Evolutionary conservation across 2,888 invertebrate species (phyloP).

Genomic region (Leptinotarsa juncta): DNA sequence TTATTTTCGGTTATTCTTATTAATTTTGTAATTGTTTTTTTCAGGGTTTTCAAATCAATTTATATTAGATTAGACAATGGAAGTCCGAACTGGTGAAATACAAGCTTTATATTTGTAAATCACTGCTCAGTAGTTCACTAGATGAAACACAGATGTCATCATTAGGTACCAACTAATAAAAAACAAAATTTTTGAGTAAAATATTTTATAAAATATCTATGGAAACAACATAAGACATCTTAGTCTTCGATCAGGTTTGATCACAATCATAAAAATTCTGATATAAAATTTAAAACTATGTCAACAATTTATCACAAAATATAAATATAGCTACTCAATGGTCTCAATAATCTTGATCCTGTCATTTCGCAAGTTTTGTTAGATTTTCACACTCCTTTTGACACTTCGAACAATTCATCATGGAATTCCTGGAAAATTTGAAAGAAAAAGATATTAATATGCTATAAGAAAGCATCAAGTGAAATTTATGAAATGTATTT

Average conservation of each 20-base stretch:
- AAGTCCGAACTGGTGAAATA: too few species aligned
- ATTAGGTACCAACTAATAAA: too few species aligned
- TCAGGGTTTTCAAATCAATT: too few species aligned
- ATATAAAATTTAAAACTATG: conserved; percentile 18
- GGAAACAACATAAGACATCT: background rate
- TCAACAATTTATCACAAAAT: conserved; percentile 34
- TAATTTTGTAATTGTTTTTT: too few species aligned
- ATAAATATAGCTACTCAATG: conserved; percentile 5
- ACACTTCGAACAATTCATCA: conserved; percentile 55
- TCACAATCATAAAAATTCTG: conserved; percentile 1
- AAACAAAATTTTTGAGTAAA: background rate
- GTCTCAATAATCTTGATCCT: background rate
- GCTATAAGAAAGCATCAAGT: background rate
- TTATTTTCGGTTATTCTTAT: too few species aligned
- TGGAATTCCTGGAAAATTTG: conserved; percentile 49
- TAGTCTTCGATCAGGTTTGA: background rate
- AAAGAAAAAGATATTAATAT: background rate
- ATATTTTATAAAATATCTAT: conserved; percentile 1
- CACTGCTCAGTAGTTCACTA: too few species aligned
- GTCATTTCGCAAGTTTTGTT: conserved; percentile 49
- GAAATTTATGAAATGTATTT: too few species aligned
- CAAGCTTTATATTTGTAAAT: too few species aligned
- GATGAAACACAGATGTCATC: too few species aligned
- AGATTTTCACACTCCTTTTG: conserved; percentile 55
- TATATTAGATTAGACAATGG: too few species aligned